These are phyloP conservation scores for Lamellibrachia luymesi DNA, from an alignment of 1,140 invertebrate species.

Conservation along the genomic window DNA sequence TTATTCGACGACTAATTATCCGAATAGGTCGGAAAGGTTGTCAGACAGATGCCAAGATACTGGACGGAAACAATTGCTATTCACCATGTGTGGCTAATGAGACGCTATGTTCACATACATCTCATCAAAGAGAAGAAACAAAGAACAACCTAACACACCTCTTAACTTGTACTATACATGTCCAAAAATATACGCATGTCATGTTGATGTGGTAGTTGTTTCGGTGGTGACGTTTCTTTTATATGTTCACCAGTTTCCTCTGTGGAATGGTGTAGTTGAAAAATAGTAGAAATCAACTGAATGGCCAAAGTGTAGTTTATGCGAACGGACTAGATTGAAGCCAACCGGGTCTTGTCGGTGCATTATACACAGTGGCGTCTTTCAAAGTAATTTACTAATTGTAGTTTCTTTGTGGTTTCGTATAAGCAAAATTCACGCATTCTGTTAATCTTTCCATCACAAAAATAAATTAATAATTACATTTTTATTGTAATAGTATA, in stretches of 20 bases:
- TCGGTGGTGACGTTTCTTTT: background rate
- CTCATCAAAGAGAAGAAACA: background rate
- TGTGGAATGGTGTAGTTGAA: background rate
- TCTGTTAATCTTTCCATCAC: too few species aligned
- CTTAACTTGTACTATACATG: background rate
- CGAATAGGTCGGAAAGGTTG: background rate
- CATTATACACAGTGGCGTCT: background rate
- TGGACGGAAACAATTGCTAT: background rate
- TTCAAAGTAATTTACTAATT: too few species aligned
- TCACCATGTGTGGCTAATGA: background rate
- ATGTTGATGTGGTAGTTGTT: background rate
- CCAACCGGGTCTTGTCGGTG: background rate
- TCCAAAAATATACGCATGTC: background rate
- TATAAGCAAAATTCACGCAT: too few species aligned
- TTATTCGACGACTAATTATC: background rate
- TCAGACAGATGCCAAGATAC: background rate
- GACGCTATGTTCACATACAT: background rate
- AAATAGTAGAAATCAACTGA: background rate
- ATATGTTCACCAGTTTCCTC: background rate
- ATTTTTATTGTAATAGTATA: too few species aligned
- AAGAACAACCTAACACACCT: background rate
- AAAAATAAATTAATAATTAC: too few species aligned
- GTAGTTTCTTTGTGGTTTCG: too few species aligned
- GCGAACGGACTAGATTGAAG: background rate
- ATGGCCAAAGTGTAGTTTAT: background rate